A percentile compares a stretch with the other conserved stretches of the same genome.
Conservation (phyloP, 2,113 vertebrate genomes). For the Gadus chalcogrammus region DNA sequence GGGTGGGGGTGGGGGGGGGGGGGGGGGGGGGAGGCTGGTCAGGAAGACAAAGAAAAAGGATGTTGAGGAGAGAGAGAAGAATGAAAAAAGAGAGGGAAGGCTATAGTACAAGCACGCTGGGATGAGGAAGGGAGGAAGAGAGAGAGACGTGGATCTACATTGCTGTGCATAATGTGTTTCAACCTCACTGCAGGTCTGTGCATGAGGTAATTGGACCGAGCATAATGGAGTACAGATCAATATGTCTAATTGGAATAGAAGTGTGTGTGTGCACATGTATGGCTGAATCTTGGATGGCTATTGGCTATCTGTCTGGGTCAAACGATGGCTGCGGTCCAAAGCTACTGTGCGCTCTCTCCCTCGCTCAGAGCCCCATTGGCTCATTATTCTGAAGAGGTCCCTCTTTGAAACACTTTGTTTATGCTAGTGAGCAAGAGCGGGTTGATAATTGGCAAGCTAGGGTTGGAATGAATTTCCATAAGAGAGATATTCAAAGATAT, state of each 20-base stretch:
- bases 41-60: constrained; percentile 48
- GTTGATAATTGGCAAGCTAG: constrained; percentile 26
- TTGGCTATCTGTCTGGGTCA: constrained; percentile 35
- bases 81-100: constrained; percentile 33
- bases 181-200: constrained; percentile 15
- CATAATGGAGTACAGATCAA: not conserved
- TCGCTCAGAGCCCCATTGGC: not conserved
- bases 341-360: not conserved
- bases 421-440: not conserved
- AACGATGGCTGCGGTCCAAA: constrained; percentile 39
- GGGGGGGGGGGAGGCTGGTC: constrained; percentile 28
- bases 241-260: constrained; percentile 16
- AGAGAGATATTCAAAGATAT: constrained; percentile 55
- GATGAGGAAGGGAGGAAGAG: constrained; percentile 19
- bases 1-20: constrained; percentile 18
- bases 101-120: too few species aligned
- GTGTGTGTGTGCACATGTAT: constrained; percentile 20
- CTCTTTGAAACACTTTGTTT: constrained; percentile 6
- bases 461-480: constrained; percentile 65
- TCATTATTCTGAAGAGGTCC: too few species aligned
- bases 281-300: constrained; percentile 31
- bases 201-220: constrained; percentile 18
- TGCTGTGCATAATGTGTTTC: constrained; percentile 37
- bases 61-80: constrained; percentile 42
- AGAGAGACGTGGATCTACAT: constrained; percentile 4